A percentile compares a stretch with the other conserved stretches of the same genome.
phyloP scores from a whole-genome alignment of 2,797 vertebrate genomes.

The Alca torda region DNA sequence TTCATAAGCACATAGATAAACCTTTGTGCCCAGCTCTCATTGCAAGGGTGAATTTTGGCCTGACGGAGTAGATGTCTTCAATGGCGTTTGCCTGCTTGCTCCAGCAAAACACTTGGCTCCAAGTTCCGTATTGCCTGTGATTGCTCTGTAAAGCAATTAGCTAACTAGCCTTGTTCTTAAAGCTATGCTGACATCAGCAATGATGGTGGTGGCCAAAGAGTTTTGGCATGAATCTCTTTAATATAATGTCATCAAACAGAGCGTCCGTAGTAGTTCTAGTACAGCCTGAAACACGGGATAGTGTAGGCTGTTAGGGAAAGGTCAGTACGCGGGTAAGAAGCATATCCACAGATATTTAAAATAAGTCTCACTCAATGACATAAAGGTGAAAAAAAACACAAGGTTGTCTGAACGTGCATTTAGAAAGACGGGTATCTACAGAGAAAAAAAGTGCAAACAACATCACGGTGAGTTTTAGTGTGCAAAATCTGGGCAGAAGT shows the following conservation, averaged over 20 bases:
- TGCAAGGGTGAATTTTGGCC: neutral
- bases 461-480: neutral
- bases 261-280: neutral
- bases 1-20: neutral
- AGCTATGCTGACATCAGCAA: constrained; percentile 59
- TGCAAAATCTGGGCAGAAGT: neutral
- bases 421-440: neutral
- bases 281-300: neutral
- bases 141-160: constrained; percentile 55
- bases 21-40: neutral
- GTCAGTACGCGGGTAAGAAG: neutral
- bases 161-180: constrained; percentile 59
- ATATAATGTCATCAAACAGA: constrained; percentile 44
- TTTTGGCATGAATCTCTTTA: constrained; percentile 20
- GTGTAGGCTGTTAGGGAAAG: neutral
- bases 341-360: neutral
- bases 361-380: neutral
- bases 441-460: neutral
- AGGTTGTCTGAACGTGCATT: neutral
- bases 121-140: neutral
- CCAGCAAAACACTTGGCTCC: constrained; percentile 43
- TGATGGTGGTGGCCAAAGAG: constrained; percentile 24
- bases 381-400: neutral
- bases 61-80: neutral
- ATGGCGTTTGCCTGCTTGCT: neutral